phyloP scores from a whole-genome alignment of 2,113 vertebrate species.

The Chauna torquata region DNA sequence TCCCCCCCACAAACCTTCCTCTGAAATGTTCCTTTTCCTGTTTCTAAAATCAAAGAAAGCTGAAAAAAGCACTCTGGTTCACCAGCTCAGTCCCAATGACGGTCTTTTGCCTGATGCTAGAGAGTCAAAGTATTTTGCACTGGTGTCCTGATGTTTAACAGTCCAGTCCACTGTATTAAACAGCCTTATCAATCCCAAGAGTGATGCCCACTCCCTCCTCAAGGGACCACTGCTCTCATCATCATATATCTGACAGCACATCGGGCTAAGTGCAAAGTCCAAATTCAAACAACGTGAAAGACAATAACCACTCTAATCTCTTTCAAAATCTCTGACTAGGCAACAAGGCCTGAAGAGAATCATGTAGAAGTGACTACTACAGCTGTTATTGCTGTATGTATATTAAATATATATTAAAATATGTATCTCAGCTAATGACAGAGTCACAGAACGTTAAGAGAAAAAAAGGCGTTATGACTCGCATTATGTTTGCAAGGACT shows the following conservation, averaged over 20 bases:
- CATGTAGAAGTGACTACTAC: background rate
- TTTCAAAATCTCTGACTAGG: background rate
- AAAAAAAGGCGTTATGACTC: background rate
- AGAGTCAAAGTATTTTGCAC: background rate
- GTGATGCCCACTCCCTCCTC: rapidly evolving
- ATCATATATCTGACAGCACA: rapidly evolving
- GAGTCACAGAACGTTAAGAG: background rate
- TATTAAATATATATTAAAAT: background rate
- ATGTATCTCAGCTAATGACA: background rate
- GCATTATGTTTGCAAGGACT: background rate
- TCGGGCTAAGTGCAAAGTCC: background rate
- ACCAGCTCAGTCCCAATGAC: background rate
- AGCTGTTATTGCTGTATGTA: background rate
- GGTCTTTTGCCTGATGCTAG: background rate
- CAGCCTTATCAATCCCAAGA: background rate
- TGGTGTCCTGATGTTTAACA: background rate
- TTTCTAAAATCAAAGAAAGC: background rate
- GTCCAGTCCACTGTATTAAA: background rate
- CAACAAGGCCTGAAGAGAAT: background rate
- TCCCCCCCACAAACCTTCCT: background rate
- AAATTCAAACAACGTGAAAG: background rate
- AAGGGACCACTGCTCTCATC: background rate
- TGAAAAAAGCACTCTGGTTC: background rate
- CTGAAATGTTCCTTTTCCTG: background rate
- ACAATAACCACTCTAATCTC: background rate